Evolutionary conservation across 1,140 invertebrate species (phyloP).

Genomic region (Achroia grisella): DNA sequence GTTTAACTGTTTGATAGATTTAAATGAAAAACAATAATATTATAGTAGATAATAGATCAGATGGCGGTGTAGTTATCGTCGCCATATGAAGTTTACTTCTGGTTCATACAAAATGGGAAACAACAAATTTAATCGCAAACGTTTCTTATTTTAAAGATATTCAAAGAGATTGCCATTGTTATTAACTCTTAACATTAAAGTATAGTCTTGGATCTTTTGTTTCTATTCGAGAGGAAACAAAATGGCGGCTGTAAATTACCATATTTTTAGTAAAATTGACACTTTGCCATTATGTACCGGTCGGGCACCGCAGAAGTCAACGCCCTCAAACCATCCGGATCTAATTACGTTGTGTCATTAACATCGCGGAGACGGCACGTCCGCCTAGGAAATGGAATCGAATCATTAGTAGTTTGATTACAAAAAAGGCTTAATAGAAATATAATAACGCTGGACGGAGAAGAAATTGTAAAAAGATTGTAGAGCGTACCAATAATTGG

Average conservation of each 20-base stretch:
- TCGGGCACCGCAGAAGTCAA: constrained; percentile 53
- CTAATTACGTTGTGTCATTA: constrained; percentile 71
- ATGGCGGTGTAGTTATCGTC: background rate
- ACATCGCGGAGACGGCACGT: constrained; percentile 65
- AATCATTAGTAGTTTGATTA: constrained; percentile 73
- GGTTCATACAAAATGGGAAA: too few species aligned
- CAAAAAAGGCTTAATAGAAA: constrained; percentile 73
- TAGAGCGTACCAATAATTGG: constrained; percentile 71
- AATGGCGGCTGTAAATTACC: constrained; percentile 48
- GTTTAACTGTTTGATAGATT: background rate
- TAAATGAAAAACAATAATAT: background rate
- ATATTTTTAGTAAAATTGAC: constrained; percentile 66
- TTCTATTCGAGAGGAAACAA: constrained; percentile 14
- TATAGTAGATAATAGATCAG: background rate
- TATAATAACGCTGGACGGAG: constrained; percentile 66
- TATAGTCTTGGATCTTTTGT: background rate
- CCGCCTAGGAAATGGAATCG: constrained; percentile 72
- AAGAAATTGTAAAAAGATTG: constrained; percentile 74
- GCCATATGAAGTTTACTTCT: background rate
- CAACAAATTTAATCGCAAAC: too few species aligned
- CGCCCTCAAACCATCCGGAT: constrained; percentile 67
- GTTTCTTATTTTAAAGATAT: too few species aligned
- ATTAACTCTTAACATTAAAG: background rate
- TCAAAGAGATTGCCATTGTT: background rate
- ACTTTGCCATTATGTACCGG: constrained; percentile 50